Conservation (phyloP, 2,113 vertebrate species). For the Rhea pennata region DNA sequence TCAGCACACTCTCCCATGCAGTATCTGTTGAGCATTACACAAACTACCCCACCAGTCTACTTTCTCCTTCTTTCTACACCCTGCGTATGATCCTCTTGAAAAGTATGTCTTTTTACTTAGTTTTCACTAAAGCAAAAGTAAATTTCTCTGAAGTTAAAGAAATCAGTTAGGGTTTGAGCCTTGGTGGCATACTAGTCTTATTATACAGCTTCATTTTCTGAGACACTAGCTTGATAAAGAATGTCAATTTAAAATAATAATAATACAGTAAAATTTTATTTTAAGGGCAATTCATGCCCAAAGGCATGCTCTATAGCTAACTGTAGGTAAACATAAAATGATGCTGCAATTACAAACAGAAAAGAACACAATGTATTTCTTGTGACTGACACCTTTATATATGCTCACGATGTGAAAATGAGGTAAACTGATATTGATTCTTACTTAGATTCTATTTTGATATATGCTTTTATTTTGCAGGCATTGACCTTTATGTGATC, state of each 20-base stretch:
- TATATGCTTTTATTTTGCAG: conserved; percentile 71
- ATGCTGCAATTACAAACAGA: conserved; percentile 40
- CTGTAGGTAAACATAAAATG: conserved; percentile 19
- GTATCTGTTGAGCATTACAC: background rate
- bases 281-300: conserved; percentile 49
- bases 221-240: conserved; percentile 2
- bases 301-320: conserved; percentile 11
- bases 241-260: conserved; percentile 35
- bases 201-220: conserved; percentile 11
- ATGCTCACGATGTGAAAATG: conserved; percentile 49
- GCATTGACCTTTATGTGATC: conserved; percentile 71
- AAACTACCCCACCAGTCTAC: background rate
- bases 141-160: background rate
- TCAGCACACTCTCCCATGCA: background rate
- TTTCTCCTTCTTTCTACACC: background rate
- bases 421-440: conserved; percentile 59
- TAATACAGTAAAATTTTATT: conserved; percentile 22
- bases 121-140: background rate
- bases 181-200: background rate
- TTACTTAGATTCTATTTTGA: conserved; percentile 65
- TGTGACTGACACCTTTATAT: conserved; percentile 54
- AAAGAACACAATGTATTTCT: conserved; percentile 36
- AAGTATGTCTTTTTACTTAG: background rate
- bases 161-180: background rate
- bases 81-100: background rate